Base-by-base conservation (phyloP, 2,888 invertebrate genomes). In the Drosophila siamana region DNA sequence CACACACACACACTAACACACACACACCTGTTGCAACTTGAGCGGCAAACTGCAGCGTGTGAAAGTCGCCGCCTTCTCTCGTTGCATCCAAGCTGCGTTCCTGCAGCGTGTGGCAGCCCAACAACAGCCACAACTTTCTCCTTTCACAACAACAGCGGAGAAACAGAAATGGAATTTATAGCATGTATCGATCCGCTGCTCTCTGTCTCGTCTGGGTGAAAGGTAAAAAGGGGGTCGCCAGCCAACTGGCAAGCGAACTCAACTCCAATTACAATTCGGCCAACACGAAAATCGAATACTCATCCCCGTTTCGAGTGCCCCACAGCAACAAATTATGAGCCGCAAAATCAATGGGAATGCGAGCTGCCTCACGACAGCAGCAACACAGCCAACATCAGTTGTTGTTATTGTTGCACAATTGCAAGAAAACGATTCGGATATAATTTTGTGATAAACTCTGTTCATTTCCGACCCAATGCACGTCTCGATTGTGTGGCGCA, bases 101-200 rank as follows among this genome's bases (percentile, higher is more conserved):
- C 74, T 74, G 74, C 40, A 38, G 41, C 71, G 60, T 59, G 64
- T 22, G 51, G 54, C 68, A 44, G 44, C 30, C 11, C 30, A 11
- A 30, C 40, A 22, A 16, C 16, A 26, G 13, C 57, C 36, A 38
- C 11, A 67, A 83, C 86, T 83, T 83, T 83, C 83, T 86, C 78
- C 78, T 78, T 80, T 73, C 68, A 69, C 77, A 77, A 63, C 56
- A 6, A 44, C 59, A 60, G 52, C 16, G 13, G n/a, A 33, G 30
- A 52, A 57, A 38, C 38, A 16, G 16, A 8, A 19, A 13, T 51
- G 66, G 62, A 74, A 70, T 74, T 74, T 70, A 74, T 63, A 74
- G 63, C 74, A 56, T 56, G 62, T 38, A 63, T 66, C 40, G 74
- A 60, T 57, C 66, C 3, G n/a, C n/a, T n/a, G 57, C 40, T 47